Evolutionary conservation across 92 coral and sea anemone genomes (phyloP).

Genomic region (Parazoanthus darwini): DNA sequence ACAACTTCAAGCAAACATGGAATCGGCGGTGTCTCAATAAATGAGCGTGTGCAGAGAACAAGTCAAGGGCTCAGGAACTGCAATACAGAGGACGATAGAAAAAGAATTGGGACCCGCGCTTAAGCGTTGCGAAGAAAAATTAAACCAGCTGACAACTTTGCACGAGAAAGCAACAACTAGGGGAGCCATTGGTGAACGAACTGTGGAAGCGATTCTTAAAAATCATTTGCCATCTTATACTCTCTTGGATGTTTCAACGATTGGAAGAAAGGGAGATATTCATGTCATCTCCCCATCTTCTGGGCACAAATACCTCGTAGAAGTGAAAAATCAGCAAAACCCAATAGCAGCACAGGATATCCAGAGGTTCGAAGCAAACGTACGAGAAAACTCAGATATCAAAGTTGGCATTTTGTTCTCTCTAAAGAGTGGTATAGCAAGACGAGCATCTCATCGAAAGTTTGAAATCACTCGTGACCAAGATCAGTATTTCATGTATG

Average conservation of each 20-base stretch:
- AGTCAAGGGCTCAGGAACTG: conserved; percentile 5
- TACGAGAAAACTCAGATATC: conserved; percentile 24
- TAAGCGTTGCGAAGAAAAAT: conserved; percentile 22
- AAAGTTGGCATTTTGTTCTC: conserved; percentile 68
- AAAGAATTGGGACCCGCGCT: not conserved
- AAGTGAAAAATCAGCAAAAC: conserved; percentile 44
- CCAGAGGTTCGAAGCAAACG: conserved; percentile 46
- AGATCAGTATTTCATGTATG: conserved; percentile 53
- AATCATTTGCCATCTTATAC: conserved; percentile 26
- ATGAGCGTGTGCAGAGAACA: not conserved
- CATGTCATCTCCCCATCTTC: conserved; percentile 35
- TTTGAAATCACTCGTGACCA: conserved; percentile 46
- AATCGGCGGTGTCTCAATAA: conserved; percentile 1
- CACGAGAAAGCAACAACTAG: conserved; percentile 47
- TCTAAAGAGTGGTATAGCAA: conserved; percentile 50
- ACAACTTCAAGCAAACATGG: conserved; percentile 24
- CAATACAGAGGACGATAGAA: conserved; percentile 21
- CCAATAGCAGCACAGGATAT: conserved; percentile 33
- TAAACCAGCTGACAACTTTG: conserved; percentile 34
- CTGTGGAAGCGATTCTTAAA: conserved; percentile 36
- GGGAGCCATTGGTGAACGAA: conserved; percentile 54
- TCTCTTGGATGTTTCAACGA: conserved; percentile 6
- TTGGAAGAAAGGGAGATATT: conserved; percentile 52
- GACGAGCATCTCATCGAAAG: conserved; percentile 33
- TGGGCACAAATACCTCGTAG: conserved; percentile 52